Evolutionary conservation across 2,113 vertebrate species (phyloP), one percentile per base, ranked within the genome.

Genomic region (Aptenodytes forsteri): DNA sequence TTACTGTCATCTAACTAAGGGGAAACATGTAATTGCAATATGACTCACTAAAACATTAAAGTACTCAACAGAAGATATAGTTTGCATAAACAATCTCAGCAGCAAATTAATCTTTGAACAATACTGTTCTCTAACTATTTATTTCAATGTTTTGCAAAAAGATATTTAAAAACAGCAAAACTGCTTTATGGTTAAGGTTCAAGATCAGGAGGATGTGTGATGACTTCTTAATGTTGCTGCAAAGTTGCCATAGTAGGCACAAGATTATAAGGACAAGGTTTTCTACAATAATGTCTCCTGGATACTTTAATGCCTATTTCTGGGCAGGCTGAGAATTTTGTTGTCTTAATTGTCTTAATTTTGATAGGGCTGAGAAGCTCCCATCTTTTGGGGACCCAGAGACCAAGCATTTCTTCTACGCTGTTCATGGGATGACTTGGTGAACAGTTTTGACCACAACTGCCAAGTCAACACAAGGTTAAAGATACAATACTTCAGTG

Each of bases 11-110:
- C 73, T 46, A 95, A 96, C 65, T 93, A 85, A 89, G 46, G 89
- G 85, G 80, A 87, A 95, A 97, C 87, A 93, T 93, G 49, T 91
- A 95, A 97, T 96, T 95, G 93, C 95, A 71, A 55, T 91, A 96
- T 98, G 92, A 90, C 64, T 96, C 95, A 87, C 83, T 91, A 82
- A 85, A 94, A 94, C 83, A 91, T 96, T 94, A 79, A 97, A 91
- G 71, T 93, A 89, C 94, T 97, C 64, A 19, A 77, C 86, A 90
- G 90, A 97, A 97, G 79, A 95, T 95, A 94, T 4, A 87, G 92
- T 94, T 94, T 97, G 88, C 94, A 94, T 92, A 97, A 97, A 90
- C 58, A 50, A 94, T 93, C 93, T 96, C 52, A 81, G 52, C 77
- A 44, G 82, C 64, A 97, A 95, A 93, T 93, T 96, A 58, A 87